phyloP scores from a whole-genome alignment of 2,113 vertebrate species.

The Chionis minor region DNA sequence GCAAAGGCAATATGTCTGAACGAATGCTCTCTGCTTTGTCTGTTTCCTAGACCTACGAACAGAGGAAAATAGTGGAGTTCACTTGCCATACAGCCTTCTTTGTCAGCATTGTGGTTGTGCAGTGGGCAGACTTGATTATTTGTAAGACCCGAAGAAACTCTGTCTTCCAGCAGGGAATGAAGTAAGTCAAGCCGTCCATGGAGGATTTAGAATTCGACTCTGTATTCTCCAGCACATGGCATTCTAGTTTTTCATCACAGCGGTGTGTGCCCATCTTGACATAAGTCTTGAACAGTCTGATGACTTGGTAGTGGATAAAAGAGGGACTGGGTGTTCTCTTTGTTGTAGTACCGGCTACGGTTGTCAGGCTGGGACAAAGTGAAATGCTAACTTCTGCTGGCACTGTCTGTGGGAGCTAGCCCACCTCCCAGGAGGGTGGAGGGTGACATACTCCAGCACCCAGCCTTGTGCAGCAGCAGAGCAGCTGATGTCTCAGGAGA shows the following conservation, averaged over 20 bases:
- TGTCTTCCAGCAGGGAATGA: conserved; percentile 90
- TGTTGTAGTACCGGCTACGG: not conserved
- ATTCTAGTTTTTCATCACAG: not conserved
- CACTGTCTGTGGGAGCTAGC: not conserved
- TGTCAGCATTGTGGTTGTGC: conserved; percentile 87
- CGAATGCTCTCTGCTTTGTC: fast-evolving
- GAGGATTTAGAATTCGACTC: not conserved
- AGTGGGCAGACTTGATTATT: conserved; percentile 88
- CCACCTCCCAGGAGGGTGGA: not conserved
- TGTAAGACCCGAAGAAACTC: conserved; percentile 90
- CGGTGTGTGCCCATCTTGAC: not conserved
- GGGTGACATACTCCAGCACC: not conserved
- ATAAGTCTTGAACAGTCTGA: not conserved
- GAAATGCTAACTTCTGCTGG: not conserved
- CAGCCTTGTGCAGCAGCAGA: not conserved
- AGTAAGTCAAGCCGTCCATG: conserved; percentile 67
- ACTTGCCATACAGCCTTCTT: conserved; percentile 90
- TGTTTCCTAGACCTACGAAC: conserved; percentile 81
- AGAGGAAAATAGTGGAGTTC: conserved; percentile 89
- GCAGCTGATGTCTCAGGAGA: not conserved
- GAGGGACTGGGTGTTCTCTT: not conserved
- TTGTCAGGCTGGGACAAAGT: not conserved
- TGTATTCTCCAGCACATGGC: not conserved
- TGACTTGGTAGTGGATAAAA: not conserved
- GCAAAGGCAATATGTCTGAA: not conserved